Conservation (phyloP, 92 coral and sea anemone species). For the Desmophyllum pertusum region DNA sequence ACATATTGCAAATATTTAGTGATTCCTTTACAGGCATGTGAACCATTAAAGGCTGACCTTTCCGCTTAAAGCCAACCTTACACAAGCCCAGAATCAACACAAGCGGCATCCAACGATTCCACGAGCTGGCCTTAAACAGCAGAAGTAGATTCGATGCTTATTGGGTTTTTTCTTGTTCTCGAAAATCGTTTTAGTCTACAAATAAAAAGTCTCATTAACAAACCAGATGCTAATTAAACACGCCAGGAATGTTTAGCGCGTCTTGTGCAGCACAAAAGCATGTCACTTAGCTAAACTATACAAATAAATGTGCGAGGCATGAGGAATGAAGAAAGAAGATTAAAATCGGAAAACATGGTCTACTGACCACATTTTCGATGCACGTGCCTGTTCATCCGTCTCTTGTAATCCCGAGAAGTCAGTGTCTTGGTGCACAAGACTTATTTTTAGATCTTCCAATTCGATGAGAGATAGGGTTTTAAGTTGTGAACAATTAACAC, state of each 20-base stretch:
- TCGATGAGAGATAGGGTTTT: slow-evolving; percentile 25
- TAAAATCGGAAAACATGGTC: background rate
- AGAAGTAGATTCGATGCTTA: background rate
- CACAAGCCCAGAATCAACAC: slow-evolving; percentile 1
- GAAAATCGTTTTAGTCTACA: background rate
- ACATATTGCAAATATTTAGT: slow-evolving; percentile 38
- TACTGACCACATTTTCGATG: background rate
- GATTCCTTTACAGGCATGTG: background rate
- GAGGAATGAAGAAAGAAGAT: background rate
- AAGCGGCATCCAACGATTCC: background rate
- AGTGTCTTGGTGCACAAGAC: background rate
- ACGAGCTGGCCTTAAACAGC: background rate
- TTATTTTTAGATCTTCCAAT: slow-evolving; percentile 13
- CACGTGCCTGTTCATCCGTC: background rate
- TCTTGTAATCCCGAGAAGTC: background rate
- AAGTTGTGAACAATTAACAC: slow-evolving; percentile 38
- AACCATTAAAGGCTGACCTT: slow-evolving; percentile 41
- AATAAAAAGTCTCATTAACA: slow-evolving; percentile 2
- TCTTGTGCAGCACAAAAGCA: slow-evolving; percentile 19
- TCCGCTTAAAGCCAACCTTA: slow-evolving; percentile 4
- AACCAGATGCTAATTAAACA: slow-evolving; percentile 32
- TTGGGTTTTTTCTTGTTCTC: background rate
- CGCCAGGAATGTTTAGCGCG: slow-evolving; percentile 33
- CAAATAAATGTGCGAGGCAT: background rate
- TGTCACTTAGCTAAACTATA: background rate